A percentile compares a stretch with the other conserved stretches of the same genome.
These are phyloP conservation scores for Onychomys arenicola DNA, from an alignment of 2,797 vertebrate species.

Conservation along the genomic window DNA sequence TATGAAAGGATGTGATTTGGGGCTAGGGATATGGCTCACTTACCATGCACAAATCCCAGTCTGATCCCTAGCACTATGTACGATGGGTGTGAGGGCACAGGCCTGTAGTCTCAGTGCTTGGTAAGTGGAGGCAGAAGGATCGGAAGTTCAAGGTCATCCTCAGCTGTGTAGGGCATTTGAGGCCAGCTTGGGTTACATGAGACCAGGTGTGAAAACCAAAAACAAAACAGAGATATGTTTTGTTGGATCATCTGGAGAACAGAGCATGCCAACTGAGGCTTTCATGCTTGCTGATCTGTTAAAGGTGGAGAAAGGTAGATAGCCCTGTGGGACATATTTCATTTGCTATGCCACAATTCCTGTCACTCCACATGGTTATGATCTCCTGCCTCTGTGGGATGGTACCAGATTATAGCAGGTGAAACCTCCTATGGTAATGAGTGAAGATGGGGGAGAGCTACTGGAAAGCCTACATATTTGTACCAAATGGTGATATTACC, in stretches of 20 bases:
- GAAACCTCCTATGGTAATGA: background rate
- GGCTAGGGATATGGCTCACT: no score
- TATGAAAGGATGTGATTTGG: background rate
- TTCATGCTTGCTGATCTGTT: background rate
- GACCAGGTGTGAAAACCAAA: background rate
- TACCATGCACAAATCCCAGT: background rate
- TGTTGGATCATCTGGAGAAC: background rate
- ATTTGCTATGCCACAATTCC: background rate
- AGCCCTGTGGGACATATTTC: background rate
- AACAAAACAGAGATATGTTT: background rate
- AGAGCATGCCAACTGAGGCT: background rate
- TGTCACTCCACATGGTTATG: background rate
- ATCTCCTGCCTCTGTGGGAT: background rate
- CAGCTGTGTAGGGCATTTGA: background rate
- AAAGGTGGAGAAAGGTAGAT: background rate
- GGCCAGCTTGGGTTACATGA: no score
- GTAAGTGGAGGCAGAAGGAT: background rate
- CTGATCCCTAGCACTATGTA: background rate
- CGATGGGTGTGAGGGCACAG: background rate
- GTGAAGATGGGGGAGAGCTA: background rate
- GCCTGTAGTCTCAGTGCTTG: background rate
- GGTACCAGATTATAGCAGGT: background rate
- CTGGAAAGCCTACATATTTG: background rate
- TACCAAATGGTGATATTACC: fast-evolving
- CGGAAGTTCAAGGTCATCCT: background rate